These are phyloP conservation scores for Euthynnus affinis DNA, from an alignment of 2,797 vertebrate genomes.

Conservation along the genomic window DNA sequence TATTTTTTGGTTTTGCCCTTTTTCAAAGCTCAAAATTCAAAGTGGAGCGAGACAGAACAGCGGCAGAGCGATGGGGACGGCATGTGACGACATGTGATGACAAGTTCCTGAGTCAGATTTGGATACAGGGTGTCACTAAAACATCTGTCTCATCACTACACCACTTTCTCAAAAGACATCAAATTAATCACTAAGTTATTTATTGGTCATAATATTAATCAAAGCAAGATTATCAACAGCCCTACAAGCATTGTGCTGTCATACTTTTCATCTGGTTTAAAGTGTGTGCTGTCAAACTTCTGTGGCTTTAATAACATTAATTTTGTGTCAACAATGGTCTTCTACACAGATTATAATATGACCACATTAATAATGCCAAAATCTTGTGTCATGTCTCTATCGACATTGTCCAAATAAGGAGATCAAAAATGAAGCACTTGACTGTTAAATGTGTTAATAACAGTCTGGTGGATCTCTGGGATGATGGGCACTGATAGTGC, in stretches of 20 bases:
- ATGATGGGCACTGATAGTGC: slow-evolving; percentile 10
- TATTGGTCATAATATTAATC: slow-evolving; percentile 39
- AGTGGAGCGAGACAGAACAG: background rate
- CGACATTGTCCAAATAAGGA: slow-evolving; percentile 44
- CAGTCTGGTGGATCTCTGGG: slow-evolving; percentile 36
- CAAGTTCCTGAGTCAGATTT: background rate
- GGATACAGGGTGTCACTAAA: too few relatives aligned
- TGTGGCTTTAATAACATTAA: slow-evolving; percentile 27
- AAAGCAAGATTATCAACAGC: slow-evolving; percentile 21
- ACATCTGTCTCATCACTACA: slow-evolving; percentile 20
- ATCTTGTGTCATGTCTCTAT: slow-evolving; percentile 24
- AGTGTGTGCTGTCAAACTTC: slow-evolving; percentile 19
- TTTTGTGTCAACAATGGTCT: slow-evolving; percentile 29
- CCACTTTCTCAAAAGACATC: slow-evolving; percentile 21
- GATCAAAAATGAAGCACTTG: slow-evolving; percentile 44
- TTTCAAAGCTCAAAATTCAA: background rate
- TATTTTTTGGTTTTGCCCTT: slow-evolving; percentile 1
- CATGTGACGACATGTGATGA: too few relatives aligned
- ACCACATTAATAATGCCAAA: slow-evolving; percentile 28
- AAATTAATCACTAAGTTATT: slow-evolving; percentile 32
- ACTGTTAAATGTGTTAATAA: slow-evolving; percentile 52
- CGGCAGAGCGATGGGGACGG: background rate
- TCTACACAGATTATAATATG: slow-evolving; percentile 4
- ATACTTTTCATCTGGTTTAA: slow-evolving; percentile 23
- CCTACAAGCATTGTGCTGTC: slow-evolving; percentile 24